These are phyloP conservation scores for Gymnopithys bicolor DNA, from an alignment of 2,797 vertebrate species.

Conservation along the genomic window DNA sequence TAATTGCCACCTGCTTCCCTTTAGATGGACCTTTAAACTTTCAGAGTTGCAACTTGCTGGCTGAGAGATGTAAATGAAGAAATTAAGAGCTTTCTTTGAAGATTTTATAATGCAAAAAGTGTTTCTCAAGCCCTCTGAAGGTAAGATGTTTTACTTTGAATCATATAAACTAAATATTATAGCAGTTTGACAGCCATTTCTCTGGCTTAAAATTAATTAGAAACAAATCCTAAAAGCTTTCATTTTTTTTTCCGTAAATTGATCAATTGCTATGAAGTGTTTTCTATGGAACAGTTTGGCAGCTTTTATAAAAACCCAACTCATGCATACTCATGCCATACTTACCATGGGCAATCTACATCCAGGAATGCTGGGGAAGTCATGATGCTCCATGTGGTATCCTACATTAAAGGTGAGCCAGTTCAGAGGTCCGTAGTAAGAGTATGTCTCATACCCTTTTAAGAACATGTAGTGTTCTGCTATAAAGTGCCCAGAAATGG, in stretches of 20 bases:
- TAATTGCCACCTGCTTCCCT: neutral
- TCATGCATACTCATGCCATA: neutral
- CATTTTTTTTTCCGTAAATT: neutral
- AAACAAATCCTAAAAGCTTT: neutral
- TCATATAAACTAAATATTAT: neutral
- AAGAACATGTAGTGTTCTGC: slow-evolving; percentile 98
- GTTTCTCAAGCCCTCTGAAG: neutral
- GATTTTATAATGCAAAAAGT: neutral
- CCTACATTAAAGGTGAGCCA: slow-evolving; percentile 96
- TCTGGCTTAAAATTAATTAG: neutral
- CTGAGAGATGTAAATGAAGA: neutral
- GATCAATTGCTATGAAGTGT: neutral
- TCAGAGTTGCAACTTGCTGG: neutral
- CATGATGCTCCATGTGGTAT: slow-evolving; percentile 98
- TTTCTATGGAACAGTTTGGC: neutral
- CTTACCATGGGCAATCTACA: slow-evolving; percentile 92
- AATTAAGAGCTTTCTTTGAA: neutral
- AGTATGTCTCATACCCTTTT: slow-evolving; percentile 97
- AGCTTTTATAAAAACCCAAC: neutral
- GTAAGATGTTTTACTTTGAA: neutral
- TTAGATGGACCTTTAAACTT: neutral
- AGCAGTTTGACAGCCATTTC: neutral
- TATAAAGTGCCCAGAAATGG: slow-evolving; percentile 97
- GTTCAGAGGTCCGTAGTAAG: slow-evolving; percentile 95
- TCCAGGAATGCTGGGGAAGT: slow-evolving; percentile 97